Base-by-base conservation (phyloP, 1,140 invertebrate genomes). In the Leptinotarsa texana region DNA sequence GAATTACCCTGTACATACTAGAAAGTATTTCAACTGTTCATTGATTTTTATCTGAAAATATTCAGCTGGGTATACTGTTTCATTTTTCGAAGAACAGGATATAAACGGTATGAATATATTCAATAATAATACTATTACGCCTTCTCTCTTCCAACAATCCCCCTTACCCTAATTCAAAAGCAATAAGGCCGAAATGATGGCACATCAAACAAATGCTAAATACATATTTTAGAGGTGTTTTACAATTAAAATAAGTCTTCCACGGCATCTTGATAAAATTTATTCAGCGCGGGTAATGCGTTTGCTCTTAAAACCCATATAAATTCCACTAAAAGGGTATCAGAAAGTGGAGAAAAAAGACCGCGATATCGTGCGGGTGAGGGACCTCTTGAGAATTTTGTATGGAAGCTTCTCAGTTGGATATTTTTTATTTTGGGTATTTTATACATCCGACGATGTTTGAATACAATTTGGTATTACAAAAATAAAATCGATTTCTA, bases 251-350 rank as follows among this genome's bases (percentile, higher is more conserved):
- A 67, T 67, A 67, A 67, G 65, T 67, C 65, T n/a, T 22, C 17
- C 27, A 42, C 65, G 24, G 8, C 24, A 27, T 67, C 65, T 67
- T 67, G 65, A 67, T 67, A 67, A 67, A 67, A 67, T 67, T 67
- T 67, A 67, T 67, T 67, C 65, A 42, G 42, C 24, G 65, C 24
- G 17, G 65, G 65, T 67, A 67, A 67, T 67, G 65, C 65, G 24
- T 67, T 67, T 27, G 24, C 65, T 67, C 13, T 67, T 67, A 67
- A 67, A 67, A 67, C 65, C 65, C 63, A 63, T 67, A 67, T 67
- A 67, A 67, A 67, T 67, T 67, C n/a, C 27, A 27, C 65, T 67
- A 67, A 67, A 67, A 67, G 65, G 65, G 65, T 67, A 67, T 67
- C 65, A 67, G 65, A 27, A 67, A 24, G 65, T 17, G 42, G 65